Base-by-base conservation (phyloP, 2,797 vertebrate species). In the Austrolebias charrua region DNA sequence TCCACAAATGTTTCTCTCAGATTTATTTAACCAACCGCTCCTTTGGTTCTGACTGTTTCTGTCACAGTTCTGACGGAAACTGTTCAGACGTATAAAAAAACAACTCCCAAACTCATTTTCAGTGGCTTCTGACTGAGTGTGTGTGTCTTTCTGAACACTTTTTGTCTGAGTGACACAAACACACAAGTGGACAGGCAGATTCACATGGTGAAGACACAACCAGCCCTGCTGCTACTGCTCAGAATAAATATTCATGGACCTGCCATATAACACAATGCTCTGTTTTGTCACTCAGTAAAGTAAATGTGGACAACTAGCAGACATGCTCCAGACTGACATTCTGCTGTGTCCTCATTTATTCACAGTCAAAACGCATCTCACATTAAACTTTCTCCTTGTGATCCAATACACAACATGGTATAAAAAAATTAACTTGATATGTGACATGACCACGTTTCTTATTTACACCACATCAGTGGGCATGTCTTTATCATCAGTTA, bases 401-500 rank as follows among this genome's bases (percentile, higher is more conserved):
- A 55, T 80, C 50, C 66, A 60, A 75, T 75, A 69, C 68, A 28
- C 63, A 66, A 43, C 33, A 4, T 46, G 49, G 66, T 62, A 60
- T 58, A 20, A 48, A 44, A 16, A 44, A 44, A 44, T 44, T 16
- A 54, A 75, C 76, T 71, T 78, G 60, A 85, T 67, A 66, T 44
- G 46, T 75, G 78, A 83, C 76, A 75, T 24, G 60, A 42, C 55
- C 63, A 60, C 33, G 50, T 76, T 56, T 48, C 54, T 20, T n/a
- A 65, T 62, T 75, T 70, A 60, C 56, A 79, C 54, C 60, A 35
- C 76, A 75, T 74, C 77, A 66, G 63, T 54, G 65, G 67, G 50
- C 52, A 62, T 60, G 75, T 83, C 64, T 63, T 71, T 42, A n/a
- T 15, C 12, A 66, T 84, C 54, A 71, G 83, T 79, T 79, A 80